phyloP scores from a whole-genome alignment of 2,888 invertebrate genomes.

The Gandaritis pyraliata region DNA sequence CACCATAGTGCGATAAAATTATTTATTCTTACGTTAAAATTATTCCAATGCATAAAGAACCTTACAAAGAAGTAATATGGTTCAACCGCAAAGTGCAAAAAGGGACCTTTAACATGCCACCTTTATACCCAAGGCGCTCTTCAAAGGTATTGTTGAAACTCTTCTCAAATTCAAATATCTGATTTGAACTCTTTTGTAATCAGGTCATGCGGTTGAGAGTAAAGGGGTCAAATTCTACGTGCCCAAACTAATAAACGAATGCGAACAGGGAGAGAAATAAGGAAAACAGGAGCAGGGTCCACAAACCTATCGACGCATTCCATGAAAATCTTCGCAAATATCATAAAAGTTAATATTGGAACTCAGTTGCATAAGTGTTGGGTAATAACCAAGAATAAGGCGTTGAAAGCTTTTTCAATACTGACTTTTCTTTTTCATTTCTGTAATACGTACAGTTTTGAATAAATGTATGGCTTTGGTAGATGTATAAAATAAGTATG shows the following conservation, averaged over 20 bases:
- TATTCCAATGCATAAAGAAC: too few relatives aligned
- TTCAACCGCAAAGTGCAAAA: neutral
- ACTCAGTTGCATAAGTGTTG: neutral
- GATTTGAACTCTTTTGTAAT: conserved; percentile 18
- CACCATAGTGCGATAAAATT: too few relatives aligned
- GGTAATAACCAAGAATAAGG: neutral
- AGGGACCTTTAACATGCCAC: neutral
- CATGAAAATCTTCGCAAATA: neutral
- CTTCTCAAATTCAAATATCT: conserved; percentile 6
- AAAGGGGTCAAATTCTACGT: conserved; percentile 30
- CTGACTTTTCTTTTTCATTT: neutral
- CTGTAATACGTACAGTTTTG: too few relatives aligned
- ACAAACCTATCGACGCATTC: conserved; percentile 1
- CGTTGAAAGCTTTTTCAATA: neutral
- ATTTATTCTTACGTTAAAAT: too few relatives aligned
- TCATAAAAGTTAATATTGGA: neutral
- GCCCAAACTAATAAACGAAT: conserved; percentile 32
- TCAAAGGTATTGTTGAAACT: neutral
- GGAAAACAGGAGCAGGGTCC: conserved; percentile 21
- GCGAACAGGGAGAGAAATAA: conserved; percentile 19
- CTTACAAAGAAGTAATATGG: too few relatives aligned
- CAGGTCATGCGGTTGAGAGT: conserved; percentile 32
- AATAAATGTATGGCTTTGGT: neutral
- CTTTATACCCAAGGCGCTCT: conserved; percentile 2
- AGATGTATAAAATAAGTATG: too few relatives aligned